Evolutionary conservation across 2,113 vertebrate genomes (phyloP).

Genomic region (Cavia porcellus): DNA sequence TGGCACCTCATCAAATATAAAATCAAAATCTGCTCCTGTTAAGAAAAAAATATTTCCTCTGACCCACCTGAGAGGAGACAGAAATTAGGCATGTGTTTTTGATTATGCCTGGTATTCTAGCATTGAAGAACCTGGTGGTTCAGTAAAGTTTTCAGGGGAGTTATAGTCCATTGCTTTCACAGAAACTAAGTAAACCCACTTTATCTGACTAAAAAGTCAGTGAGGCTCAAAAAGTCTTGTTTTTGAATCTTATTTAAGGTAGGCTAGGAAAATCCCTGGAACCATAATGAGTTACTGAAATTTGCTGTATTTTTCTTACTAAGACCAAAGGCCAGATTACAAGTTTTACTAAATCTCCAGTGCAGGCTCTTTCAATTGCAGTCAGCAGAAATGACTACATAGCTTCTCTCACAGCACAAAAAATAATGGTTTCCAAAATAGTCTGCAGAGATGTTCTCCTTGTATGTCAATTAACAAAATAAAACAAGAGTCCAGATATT

Average conservation of each 20-base stretch:
- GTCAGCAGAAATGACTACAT: not conserved
- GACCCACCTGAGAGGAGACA: not conserved
- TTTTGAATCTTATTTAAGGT: not conserved
- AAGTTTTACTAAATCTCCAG: not conserved
- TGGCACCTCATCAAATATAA: not conserved
- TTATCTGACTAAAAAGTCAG: not conserved
- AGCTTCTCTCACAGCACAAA: not conserved
- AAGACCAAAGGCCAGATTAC: not conserved
- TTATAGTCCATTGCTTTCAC: not conserved
- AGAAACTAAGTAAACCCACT: not conserved
- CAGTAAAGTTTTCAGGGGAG: not conserved
- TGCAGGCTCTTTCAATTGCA: not conserved
- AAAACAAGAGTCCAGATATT: not conserved
- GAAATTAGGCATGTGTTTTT: not conserved
- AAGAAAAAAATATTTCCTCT: not conserved
- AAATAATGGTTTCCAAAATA: not conserved
- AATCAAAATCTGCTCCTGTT: not conserved
- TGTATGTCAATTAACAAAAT: not conserved
- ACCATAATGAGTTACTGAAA: not conserved
- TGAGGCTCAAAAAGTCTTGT: not conserved
- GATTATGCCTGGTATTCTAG: not conserved
- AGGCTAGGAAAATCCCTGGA: not conserved
- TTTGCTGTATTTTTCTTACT: not conserved
- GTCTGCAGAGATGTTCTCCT: not conserved
- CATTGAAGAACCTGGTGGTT: not conserved